phyloP scores from a whole-genome alignment of 2,797 vertebrate species.

The Nannoperca australis region DNA sequence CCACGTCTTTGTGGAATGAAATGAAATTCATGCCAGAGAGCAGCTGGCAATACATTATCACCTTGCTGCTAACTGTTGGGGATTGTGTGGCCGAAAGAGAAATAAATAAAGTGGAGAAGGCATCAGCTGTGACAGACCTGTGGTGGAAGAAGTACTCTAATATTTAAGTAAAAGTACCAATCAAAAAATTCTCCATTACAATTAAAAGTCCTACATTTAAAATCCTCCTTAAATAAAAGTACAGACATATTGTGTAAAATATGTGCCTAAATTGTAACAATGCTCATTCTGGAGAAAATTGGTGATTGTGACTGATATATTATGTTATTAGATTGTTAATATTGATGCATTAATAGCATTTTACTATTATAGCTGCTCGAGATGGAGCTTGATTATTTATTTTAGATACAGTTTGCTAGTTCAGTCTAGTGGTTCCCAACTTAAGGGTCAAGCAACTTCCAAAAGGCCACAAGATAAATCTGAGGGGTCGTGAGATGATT shows the following conservation, averaged over 20 bases:
- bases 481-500: not conserved
- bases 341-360: not conserved
- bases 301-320: not conserved
- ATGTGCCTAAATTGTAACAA: not conserved
- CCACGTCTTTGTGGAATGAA: constrained; percentile 68
- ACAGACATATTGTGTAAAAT: not conserved
- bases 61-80: constrained; percentile 37
- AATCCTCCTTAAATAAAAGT: not conserved
- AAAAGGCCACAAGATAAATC: no score
- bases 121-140: not conserved
- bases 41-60: constrained; percentile 71
- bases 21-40: constrained; percentile 67
- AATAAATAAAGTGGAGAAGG: not conserved
- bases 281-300: not conserved
- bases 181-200: not conserved
- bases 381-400: not conserved
- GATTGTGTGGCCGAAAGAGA: not conserved
- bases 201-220: not conserved
- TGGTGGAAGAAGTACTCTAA: not conserved
- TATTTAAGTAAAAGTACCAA: not conserved
- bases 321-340: not conserved
- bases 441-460: not conserved
- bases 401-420: not conserved
- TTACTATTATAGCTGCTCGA: not conserved
- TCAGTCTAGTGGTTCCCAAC: not conserved